Base-by-base conservation (phyloP, 23 tunicate genomes). In the Aplidium turbinatum region DNA sequence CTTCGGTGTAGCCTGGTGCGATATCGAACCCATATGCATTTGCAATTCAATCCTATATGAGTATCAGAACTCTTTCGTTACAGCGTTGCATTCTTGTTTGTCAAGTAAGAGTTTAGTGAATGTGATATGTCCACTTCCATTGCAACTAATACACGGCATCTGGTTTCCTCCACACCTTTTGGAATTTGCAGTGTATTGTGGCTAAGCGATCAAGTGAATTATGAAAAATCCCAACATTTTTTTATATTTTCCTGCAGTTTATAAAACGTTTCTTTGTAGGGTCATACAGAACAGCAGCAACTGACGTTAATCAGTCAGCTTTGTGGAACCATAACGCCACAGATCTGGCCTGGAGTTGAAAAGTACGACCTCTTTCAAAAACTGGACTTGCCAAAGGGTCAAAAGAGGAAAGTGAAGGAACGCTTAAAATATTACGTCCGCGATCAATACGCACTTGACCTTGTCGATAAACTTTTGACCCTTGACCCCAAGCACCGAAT, bases 261-360 rank as follows among this genome's bases (percentile, higher is more conserved):
- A 16, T 9, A 42, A 9, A 42, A 42, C 48, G 13, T n/a, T 78
- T 56, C 3, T 46, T 38, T 78, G 20, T 57, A 91, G 97, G 97
- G 97, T 25, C 82, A 84, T 74, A 84, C 97, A 31, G 97, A 91
- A 65, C 91, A 91, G 52, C 73, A 75, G 45, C 97, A 91, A 54
- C 70, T 91, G 20, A 91, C 90, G 1, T 68, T 78, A 16, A 91
- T 91, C 78, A 79, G 91, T 33, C 97, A 91, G 66, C 75, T 91
- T 1, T 91, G 97, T 36, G 97, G 97, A 5, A 78, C 97, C 35
- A 84, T 91, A 11, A 74, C 91, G 19, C 91, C 91, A 1, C 79
- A 84, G 58, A 86, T 78, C 18, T 95, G 99, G 99, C 96, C 96
- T 33, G 83, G 78, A 2, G 99, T 89, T 3, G 88, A 81, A 78